These are phyloP conservation scores for Acanthopleura granulata DNA, from an alignment of 2,888 invertebrate genomes.

Conservation along the genomic window DNA sequence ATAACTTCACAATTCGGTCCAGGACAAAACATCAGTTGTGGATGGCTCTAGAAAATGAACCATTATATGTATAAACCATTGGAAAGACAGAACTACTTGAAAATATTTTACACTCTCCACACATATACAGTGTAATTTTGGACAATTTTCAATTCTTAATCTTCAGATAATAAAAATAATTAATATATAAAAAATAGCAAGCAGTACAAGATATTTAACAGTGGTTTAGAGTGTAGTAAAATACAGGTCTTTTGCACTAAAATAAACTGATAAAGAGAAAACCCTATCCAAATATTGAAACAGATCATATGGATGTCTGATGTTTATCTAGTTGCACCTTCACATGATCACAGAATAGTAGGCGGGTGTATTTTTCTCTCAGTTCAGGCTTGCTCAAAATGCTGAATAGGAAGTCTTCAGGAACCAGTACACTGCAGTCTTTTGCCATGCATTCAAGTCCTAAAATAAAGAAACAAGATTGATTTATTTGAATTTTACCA, in stretches of 20 bases:
- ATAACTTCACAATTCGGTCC: slow-evolving; percentile 95
- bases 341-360: slow-evolving; percentile 96
- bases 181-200: no score
- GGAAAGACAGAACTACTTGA: slow-evolving; percentile 4
- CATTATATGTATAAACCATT: background rate
- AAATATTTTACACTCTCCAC: no score
- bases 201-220: no score
- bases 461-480: slow-evolving; percentile 66
- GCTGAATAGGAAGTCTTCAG: slow-evolving; percentile 94
- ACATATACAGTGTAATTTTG: no score
- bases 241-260: no score
- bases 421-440: slow-evolving; percentile 93
- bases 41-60: slow-evolving; percentile 60
- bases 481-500: background rate
- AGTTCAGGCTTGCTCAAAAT: slow-evolving; percentile 85
- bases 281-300: no score
- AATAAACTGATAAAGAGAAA: background rate
- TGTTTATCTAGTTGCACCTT: slow-evolving; percentile 75
- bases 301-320: no score
- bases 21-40: slow-evolving; percentile 74
- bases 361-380: slow-evolving; percentile 93
- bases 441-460: slow-evolving; percentile 98
- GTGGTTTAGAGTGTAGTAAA: no score
- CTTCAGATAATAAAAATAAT: no score
- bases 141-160: no score